Evolutionary conservation across 2,888 invertebrate species (phyloP).

Genomic region (Saturnia pavonia): DNA sequence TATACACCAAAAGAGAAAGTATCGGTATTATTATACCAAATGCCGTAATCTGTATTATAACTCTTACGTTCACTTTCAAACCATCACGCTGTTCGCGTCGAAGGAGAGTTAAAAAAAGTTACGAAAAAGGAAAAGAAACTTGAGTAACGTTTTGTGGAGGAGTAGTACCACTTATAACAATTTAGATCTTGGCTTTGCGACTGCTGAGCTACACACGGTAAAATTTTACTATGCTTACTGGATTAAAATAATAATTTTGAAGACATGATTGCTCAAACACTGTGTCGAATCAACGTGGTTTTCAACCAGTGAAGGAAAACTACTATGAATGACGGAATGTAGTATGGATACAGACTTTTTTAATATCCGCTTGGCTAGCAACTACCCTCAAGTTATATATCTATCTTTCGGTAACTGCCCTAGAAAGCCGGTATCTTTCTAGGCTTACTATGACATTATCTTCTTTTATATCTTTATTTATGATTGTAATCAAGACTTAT

Average conservation of each 20-base stretch:
- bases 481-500: too few relatives aligned
- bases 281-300: too few relatives aligned
- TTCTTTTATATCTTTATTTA: too few relatives aligned
- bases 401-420: too few relatives aligned
- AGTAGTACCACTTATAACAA: neutral
- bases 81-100: neutral
- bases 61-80: constrained; percentile 7
- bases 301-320: too few relatives aligned
- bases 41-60: constrained; percentile 4
- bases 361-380: too few relatives aligned
- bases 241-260: neutral
- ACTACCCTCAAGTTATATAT: too few relatives aligned
- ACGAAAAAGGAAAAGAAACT: neutral
- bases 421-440: too few relatives aligned
- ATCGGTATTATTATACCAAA: neutral
- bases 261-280: neutral
- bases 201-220: neutral
- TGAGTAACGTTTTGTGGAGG: neutral
- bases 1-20: constrained; percentile 12
- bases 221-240: neutral
- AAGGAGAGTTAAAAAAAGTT: neutral
- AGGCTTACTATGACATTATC: too few relatives aligned
- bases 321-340: too few relatives aligned
- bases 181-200: neutral
- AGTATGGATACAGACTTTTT: too few relatives aligned